Evolutionary conservation across 23 tunicate genomes (phyloP).

Genomic region (Halocynthia aurantium): DNA sequence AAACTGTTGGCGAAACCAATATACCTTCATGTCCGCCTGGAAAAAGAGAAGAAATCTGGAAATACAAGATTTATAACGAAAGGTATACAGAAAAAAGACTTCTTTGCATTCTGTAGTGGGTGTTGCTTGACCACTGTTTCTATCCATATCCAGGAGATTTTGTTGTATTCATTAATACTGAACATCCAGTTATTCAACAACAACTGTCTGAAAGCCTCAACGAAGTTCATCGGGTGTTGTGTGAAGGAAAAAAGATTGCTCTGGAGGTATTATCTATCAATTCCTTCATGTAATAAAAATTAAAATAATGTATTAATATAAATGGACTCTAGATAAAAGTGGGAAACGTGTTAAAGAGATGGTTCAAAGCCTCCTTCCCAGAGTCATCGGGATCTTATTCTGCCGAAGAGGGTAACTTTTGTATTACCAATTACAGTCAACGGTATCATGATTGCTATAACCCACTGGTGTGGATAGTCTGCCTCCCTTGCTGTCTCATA

Average conservation of each 20-base stretch:
- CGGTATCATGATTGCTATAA: conserved; percentile 55
- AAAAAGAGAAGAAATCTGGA: conserved; percentile 57
- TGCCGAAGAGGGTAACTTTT: conserved; percentile 70
- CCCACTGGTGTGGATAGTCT: conserved; percentile 65
- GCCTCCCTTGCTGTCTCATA: conserved; percentile 65
- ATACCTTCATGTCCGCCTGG: conserved; percentile 48
- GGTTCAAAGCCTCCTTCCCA: conserved; percentile 54
- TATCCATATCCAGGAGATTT: conserved; percentile 42
- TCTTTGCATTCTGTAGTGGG: neutral
- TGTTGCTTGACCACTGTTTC: neutral
- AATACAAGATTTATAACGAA: conserved; percentile 62
- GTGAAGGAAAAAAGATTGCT: conserved; percentile 54
- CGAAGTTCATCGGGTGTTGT: conserved; percentile 25
- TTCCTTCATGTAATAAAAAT: neutral
- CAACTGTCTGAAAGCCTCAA: conserved; percentile 35
- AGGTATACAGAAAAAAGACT: conserved; percentile 22
- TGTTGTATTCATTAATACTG: conserved; percentile 45
- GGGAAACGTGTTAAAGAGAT: conserved; percentile 41
- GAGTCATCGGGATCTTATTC: conserved; percentile 43
- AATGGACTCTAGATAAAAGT: conserved; percentile 23
- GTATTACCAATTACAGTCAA: conserved; percentile 75
- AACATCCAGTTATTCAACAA: conserved; percentile 47
- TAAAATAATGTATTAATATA: no score
- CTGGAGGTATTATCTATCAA: conserved; percentile 44
- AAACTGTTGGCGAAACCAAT: conserved; percentile 61